phyloP scores from a whole-genome alignment of 2,113 vertebrate genomes.

The Sinocyclocheilus anophthalmus region DNA sequence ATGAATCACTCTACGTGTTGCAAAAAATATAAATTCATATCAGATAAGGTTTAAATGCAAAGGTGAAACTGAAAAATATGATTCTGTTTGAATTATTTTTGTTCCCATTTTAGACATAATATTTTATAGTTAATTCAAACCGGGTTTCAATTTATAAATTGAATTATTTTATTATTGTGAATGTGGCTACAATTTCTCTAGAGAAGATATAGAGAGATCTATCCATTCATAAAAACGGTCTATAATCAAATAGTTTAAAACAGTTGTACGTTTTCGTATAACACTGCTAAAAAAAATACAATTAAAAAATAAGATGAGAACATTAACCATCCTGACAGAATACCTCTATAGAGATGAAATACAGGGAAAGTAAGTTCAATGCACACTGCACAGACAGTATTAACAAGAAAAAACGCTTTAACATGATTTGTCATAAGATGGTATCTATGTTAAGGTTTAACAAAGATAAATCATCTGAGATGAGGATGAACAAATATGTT shows the following conservation, averaged over 20 bases:
- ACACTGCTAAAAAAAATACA: no score
- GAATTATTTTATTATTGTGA: no score
- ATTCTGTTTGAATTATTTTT: no score
- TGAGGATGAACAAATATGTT: not conserved
- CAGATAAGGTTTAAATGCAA: not conserved
- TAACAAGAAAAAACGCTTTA: not conserved
- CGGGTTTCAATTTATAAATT: no score
- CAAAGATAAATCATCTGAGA: not conserved
- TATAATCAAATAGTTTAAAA: no score
- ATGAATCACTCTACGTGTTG: not conserved
- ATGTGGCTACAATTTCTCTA: no score
- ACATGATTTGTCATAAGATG: not conserved
- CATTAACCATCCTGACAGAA: not conserved
- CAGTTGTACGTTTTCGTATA: not conserved
- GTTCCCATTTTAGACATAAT: no score
- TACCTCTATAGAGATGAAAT: not conserved
- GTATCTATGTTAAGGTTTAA: not conserved
- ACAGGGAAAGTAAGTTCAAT: not conserved
- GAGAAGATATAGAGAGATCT: no score
- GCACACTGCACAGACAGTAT: no score
- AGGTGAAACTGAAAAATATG: not conserved
- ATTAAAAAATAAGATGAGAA: no score
- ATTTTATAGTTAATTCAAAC: no score
- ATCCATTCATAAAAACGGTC: no score
- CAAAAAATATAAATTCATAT: not conserved